Conservation (phyloP, 2,113 vertebrate species). For the Nasalis larvatus region DNA sequence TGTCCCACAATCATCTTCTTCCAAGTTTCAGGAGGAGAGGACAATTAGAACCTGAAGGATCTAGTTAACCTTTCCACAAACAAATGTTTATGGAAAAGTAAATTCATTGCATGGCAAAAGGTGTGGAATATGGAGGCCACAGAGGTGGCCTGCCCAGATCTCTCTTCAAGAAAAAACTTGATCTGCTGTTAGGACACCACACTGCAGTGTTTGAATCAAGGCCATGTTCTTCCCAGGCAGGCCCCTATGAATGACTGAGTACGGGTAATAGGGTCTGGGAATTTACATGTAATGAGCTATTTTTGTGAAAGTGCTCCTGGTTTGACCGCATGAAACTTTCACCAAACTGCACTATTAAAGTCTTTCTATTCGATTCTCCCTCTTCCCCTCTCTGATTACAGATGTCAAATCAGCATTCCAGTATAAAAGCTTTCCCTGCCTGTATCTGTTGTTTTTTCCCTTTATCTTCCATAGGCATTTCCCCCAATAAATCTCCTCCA, state of each 20-base stretch:
- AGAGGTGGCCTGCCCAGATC: no score
- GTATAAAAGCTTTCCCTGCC: not conserved
- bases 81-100: not conserved
- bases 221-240: not conserved
- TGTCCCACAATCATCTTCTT: not conserved
- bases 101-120: fast-evolving
- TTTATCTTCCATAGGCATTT: not conserved
- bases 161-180: no score
- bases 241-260: not conserved
- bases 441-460: not conserved
- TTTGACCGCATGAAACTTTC: not conserved
- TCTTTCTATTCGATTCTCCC: not conserved
- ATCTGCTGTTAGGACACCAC: not conserved
- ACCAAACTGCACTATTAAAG: not conserved
- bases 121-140: not conserved
- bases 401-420: not conserved
- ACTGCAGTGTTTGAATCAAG: not conserved
- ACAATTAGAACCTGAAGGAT: not conserved
- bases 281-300: not conserved
- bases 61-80: not conserved
- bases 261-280: not conserved
- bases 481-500: not conserved
- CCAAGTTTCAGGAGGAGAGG: not conserved
- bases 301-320: not conserved
- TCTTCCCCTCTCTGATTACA: not conserved